Conservation (phyloP, 2,888 invertebrate species). For the Drosophila melanosoma region DNA sequence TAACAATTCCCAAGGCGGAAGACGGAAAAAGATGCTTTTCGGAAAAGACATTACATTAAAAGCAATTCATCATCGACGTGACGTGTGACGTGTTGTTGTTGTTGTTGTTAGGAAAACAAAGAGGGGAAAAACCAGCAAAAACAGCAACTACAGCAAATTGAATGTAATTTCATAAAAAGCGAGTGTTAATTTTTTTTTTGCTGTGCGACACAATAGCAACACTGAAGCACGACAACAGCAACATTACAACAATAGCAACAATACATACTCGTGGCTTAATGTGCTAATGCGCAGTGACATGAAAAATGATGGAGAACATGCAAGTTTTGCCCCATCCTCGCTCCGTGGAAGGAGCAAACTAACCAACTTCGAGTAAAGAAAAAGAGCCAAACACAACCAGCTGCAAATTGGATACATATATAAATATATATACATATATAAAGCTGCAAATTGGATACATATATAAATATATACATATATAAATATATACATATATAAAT, state of each 20-base stretch:
- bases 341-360: constrained; percentile 46
- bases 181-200: constrained; percentile 81
- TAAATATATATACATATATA: constrained; percentile 15
- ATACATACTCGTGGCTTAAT: constrained; percentile 67
- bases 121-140: constrained; percentile 31
- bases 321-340: constrained; percentile 54
- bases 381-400: constrained; percentile 61
- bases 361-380: constrained; percentile 53
- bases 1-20: constrained; percentile 20
- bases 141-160: constrained; percentile 72
- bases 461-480: constrained; percentile 19
- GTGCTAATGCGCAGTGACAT: constrained; percentile 79
- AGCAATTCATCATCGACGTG: constrained; percentile 70
- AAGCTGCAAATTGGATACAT: too few relatives aligned
- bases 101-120: constrained; percentile 37
- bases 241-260: constrained; percentile 44
- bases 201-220: constrained; percentile 51
- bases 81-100: constrained; percentile 37
- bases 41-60: constrained; percentile 63
- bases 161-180: constrained; percentile 80
- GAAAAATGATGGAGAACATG: constrained; percentile 79
- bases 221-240: constrained; percentile 21
- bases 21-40: constrained; percentile 27
- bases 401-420: constrained; percentile 65
- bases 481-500: constrained; percentile 6